Evolutionary conservation across 2,888 invertebrate genomes (phyloP), one percentile per base, ranked within the genome.

Genomic region (Nomada goodeniana): DNA sequence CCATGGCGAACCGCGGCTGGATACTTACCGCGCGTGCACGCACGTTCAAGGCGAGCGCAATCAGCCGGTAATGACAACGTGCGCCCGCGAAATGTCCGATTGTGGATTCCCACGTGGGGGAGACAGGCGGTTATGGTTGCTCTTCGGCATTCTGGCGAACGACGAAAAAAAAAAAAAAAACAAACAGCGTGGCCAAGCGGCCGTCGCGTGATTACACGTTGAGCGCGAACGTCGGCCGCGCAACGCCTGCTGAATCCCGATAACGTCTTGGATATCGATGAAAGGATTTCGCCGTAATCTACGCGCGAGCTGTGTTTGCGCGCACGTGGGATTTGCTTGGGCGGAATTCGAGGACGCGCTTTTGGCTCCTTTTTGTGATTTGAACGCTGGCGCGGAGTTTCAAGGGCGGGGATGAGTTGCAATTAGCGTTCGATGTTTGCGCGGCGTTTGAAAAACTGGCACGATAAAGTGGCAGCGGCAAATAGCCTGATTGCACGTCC

Each of bases 61-160:
- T 76, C 73, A 69, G 59, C 26, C 59, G 70, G 69, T 82, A 82
- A 82, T 82, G 52, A 70, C 76, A 82, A 72, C 59, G 26, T 80
- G 57, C 59, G 55, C 50, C n/a, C 65, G 50, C 64, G 42, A 68
- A 70, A 74, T 36, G n/a, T 18, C 44, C 64, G 70, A 74, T 75
- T 61, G 55, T 52, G 59, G 53, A 52, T 55, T 36, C 11, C 26
- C 26, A 26, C 10, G 55, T 13, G 23, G 53, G 26, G 42, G 50
- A 20, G 55, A 52, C 57, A 44, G 50, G 59, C 18, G n/a, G 59
- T 65, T 74, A 69, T 26, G 44, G 36, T n/a, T 36, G 67, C 64
- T 81, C 52, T 53, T 18, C 26, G 60, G 18, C 52, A 60, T 26
- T 26, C 15, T 64, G 29, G 23, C 61, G 29, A 60, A 67, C 20